Evolutionary conservation across 2,113 vertebrate genomes (phyloP), one percentile per base, ranked within the genome.

Genomic region (Steatornis caripensis): DNA sequence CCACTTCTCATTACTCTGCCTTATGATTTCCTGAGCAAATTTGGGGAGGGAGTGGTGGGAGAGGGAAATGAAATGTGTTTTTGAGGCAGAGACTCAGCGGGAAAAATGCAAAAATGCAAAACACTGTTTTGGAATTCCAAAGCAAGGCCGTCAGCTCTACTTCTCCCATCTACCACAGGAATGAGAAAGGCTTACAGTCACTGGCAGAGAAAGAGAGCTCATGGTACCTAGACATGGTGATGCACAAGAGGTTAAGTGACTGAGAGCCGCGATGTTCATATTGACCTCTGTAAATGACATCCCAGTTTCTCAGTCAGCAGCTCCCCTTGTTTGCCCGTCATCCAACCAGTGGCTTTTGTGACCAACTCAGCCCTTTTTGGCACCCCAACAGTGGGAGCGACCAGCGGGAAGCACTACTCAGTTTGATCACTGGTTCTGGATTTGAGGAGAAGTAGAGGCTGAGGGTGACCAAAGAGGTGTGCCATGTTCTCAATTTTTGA

Each of bases 1-100:
- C 97, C 97, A 69, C 95, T 97, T 98, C 98, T 97, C 97, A 57
- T 98, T 92, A 93, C 97, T 96, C 96, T 55, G 94, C 96, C 93
- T 96, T 97, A 97, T 87, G 97, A 96, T 89, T 95, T 97, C 96
- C 97, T 89, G 96, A 94, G 93, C 69, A 91, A 81, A 68, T 60
- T 26, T 11, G 20, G 23, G 15, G 29, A 51, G 5, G 14, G 12
- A 24, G n/a, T 20, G 9, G 32, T 14, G 36, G 39, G 62, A 46
- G 11, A 51, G 43, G 82, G 71, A 74, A 95, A 80, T 48, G 57
- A 32, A 71, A 66, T 64, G 61, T 41, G 51, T 84, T 89, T 93
- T 84, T 68, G 75, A 60, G 27, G 58, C 72, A 80, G 41, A 51
- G 53, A 62, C 34, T 82, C 3, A 10, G 30, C 51, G 55, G 3